Conservation (phyloP, 2,797 vertebrate species). For the Xiphorhynchus erythropygius region DNA sequence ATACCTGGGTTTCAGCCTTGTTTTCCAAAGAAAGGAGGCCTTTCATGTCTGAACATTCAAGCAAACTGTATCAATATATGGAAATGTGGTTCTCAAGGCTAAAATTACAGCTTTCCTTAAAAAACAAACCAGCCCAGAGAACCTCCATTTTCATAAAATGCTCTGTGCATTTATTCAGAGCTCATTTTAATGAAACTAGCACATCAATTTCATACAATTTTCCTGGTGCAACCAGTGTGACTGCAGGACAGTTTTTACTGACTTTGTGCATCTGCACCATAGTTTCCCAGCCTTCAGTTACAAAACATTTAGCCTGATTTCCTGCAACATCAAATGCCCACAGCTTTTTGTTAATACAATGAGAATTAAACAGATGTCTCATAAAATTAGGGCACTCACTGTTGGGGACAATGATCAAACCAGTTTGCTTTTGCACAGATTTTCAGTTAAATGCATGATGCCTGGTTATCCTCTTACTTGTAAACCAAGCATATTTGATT, state of each 20-base stretch:
- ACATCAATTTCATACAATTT: neutral
- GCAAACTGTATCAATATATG: neutral
- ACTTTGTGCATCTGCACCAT: neutral
- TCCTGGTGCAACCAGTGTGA: neutral
- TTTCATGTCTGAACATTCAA: neutral
- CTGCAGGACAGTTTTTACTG: neutral
- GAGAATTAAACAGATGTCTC: constrained; percentile 54
- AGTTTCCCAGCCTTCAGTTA: neutral
- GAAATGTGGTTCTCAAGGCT: neutral
- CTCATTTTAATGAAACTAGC: neutral
- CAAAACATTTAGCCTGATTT: constrained; percentile 17
- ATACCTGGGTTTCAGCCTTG: neutral
- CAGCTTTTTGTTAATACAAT: constrained; percentile 21
- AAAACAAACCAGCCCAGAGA: neutral
- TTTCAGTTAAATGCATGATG: neutral
- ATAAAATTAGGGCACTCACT: constrained; percentile 41
- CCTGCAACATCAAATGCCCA: neutral
- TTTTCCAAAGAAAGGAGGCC: neutral
- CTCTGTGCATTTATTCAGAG: neutral
- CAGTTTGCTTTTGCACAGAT: neutral
- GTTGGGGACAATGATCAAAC: neutral
- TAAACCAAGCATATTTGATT: neutral
- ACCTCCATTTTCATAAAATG: neutral
- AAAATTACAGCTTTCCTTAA: neutral
- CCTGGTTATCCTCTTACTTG: constrained; percentile 9